phyloP scores from a whole-genome alignment of 53 echinoderm and acorn worm genomes.

The Crossaster papposus region DNA sequence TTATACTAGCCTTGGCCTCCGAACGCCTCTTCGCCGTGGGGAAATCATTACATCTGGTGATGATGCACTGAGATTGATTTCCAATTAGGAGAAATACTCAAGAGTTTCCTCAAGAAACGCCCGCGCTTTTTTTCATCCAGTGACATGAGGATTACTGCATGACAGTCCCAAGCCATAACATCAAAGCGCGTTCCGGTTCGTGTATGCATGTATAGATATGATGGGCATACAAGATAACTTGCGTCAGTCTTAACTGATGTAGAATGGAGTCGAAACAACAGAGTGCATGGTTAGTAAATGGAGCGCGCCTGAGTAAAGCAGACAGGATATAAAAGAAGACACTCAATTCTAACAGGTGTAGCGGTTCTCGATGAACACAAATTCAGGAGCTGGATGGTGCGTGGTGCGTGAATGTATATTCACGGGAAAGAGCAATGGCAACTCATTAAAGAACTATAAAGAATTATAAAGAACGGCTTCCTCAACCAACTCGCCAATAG shows the following conservation, averaged over 20 bases:
- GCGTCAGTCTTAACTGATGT: background rate
- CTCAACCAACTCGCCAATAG: too few relatives aligned
- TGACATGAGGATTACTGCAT: background rate
- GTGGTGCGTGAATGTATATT: too few relatives aligned
- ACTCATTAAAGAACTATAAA: too few relatives aligned
- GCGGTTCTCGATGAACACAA: background rate
- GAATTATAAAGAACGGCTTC: too few relatives aligned
- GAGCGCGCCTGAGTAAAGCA: background rate
- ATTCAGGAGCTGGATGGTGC: too few relatives aligned
- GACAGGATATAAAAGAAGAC: background rate
- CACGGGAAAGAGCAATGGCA: too few relatives aligned
- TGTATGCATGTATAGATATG: background rate
- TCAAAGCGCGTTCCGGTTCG: background rate
- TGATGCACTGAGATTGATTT: background rate
- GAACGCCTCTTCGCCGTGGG: background rate
- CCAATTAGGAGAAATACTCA: background rate
- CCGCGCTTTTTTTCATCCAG: background rate
- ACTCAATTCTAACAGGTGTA: background rate
- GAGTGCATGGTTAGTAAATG: background rate
- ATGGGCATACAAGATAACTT: background rate
- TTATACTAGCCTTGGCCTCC: background rate
- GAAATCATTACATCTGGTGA: background rate
- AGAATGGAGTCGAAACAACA: background rate
- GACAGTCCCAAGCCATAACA: background rate
- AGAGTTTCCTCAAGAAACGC: background rate